phyloP scores from a whole-genome alignment of 2,113 vertebrate species.

The Delphinus delphis region DNA sequence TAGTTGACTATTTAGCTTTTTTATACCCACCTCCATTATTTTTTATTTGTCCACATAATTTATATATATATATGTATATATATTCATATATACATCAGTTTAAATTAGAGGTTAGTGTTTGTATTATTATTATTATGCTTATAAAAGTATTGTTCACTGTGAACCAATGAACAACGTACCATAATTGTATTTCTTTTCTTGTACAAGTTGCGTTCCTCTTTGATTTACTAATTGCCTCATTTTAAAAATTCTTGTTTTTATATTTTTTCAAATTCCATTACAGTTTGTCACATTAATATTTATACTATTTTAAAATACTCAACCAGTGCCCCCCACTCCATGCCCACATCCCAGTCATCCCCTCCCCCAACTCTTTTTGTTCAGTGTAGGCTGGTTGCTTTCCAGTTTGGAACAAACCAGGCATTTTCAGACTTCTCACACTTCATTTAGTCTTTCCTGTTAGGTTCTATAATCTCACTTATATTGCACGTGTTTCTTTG shows the following conservation, averaged over 20 bases:
- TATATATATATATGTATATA: background rate
- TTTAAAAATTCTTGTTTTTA: background rate
- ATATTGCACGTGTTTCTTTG: background rate
- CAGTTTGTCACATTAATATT: background rate
- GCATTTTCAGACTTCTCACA: background rate
- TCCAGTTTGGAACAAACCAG: background rate
- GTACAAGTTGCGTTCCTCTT: background rate
- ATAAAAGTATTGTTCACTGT: background rate
- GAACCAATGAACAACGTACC: background rate
- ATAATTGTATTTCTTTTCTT: background rate
- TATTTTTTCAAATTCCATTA: background rate
- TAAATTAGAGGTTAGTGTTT: background rate
- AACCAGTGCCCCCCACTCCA: background rate
- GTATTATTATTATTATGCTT: background rate
- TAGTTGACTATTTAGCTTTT: background rate
- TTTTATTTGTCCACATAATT: background rate
- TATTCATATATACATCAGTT: background rate
- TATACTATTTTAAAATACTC: background rate
- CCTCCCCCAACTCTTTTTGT: background rate
- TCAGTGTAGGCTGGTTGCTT: background rate
- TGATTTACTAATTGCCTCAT: background rate
- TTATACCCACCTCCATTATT: background rate
- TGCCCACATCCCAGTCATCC: background rate
- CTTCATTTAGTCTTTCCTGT: background rate
- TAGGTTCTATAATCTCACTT: background rate